Evolutionary conservation across 2,888 invertebrate genomes (phyloP).

Genomic region (Phania funesta): DNA sequence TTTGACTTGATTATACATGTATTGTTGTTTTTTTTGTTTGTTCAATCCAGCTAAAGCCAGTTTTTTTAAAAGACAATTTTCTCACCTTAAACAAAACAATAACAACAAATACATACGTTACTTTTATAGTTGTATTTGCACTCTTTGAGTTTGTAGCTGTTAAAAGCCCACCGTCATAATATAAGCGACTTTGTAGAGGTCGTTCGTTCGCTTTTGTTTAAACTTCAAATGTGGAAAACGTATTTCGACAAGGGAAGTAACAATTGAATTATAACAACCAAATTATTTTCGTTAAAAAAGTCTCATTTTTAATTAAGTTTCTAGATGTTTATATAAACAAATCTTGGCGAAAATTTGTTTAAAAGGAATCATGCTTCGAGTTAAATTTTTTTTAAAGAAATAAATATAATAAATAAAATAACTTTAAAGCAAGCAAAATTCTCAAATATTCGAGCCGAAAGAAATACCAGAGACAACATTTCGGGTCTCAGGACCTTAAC

Average conservation of each 20-base stretch:
- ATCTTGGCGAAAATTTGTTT: too few species aligned
- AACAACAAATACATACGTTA: constrained; percentile 14
- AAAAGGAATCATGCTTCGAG: too few species aligned
- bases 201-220: constrained; percentile 63
- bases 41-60: constrained; percentile 52
- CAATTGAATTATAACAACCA: not conserved
- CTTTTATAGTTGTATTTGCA: not conserved
- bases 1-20: constrained; percentile 1
- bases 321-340: too few species aligned
- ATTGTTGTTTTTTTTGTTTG: not conserved
- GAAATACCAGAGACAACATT: too few species aligned
- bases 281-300: constrained; percentile 17
- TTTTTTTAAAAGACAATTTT: constrained; percentile 45
- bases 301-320: not conserved
- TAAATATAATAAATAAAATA: too few species aligned
- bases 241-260: not conserved
- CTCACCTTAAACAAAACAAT: constrained; percentile 42
- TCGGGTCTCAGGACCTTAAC: too few species aligned
- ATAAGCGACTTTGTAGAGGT: constrained; percentile 63
- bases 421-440: too few species aligned
- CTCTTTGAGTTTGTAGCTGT: not conserved
- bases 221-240: constrained; percentile 17
- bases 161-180: constrained; percentile 25
- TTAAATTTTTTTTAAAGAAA: too few species aligned
- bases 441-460: too few species aligned